A percentile compares a stretch with the other conserved stretches of the same genome.
Conservation (phyloP, 1,140 invertebrate species). For the Proctacanthus coquilletti region DNA sequence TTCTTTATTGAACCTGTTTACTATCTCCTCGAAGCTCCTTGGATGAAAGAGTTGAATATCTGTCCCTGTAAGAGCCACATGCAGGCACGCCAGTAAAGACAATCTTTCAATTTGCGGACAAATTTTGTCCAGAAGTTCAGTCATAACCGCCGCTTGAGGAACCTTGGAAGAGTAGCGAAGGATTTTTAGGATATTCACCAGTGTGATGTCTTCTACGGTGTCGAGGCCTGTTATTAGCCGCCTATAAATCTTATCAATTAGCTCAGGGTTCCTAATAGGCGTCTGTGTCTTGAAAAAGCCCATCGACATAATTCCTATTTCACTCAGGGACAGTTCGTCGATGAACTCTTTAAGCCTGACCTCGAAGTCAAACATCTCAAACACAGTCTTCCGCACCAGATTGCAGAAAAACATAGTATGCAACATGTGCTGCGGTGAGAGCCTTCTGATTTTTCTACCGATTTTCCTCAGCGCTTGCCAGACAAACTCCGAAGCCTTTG, state of each 20-base stretch:
- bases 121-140: slow-evolving; percentile 20
- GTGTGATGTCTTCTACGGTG: slow-evolving; percentile 31
- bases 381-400: slow-evolving; percentile 23
- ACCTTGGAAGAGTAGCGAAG: slow-evolving; percentile 28
- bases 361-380: slow-evolving; percentile 40
- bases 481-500: slow-evolving; percentile 28
- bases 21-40: slow-evolving; percentile 20
- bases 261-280: slow-evolving; percentile 29
- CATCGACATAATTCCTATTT: slow-evolving; percentile 39
- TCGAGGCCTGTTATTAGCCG: slow-evolving; percentile 25
- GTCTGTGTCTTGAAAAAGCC: slow-evolving; percentile 44
- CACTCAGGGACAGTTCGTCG: slow-evolving; percentile 32
- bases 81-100: slow-evolving; percentile 31
- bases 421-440: slow-evolving; percentile 35
- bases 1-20: slow-evolving; percentile 24
- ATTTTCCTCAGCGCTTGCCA: slow-evolving; percentile 32
- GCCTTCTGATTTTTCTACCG: slow-evolving; percentile 25
- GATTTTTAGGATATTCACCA: slow-evolving; percentile 37
- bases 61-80: slow-evolving; percentile 36
- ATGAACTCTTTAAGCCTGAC: slow-evolving; percentile 29
- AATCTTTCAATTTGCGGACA: slow-evolving; percentile 29
- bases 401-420: slow-evolving; percentile 38
- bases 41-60: slow-evolving; percentile 29
- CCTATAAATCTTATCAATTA: slow-evolving; percentile 31
- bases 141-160: slow-evolving; percentile 15